Evolutionary conservation across 2,113 vertebrate species (phyloP), one percentile per base, ranked within the genome.

Genomic region (Tylochromis polylepis): DNA sequence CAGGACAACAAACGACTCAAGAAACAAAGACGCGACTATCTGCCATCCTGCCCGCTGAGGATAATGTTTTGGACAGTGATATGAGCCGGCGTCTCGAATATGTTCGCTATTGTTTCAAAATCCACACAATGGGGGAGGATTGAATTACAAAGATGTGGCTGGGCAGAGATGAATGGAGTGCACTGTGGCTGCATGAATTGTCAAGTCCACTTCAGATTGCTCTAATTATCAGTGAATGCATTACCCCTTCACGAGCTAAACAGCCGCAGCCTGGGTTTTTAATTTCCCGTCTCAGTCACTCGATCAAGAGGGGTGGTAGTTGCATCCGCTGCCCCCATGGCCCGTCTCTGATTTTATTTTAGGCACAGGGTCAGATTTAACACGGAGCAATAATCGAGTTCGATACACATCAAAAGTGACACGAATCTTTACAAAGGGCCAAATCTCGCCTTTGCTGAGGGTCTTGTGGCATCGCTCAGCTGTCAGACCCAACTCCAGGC

Each of bases 141-240:
- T 93, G 93, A 94, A 94, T 92, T 85, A 93, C 91, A 93, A 93
- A 93, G 91, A 91, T 87, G 88, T 43, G 82, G 92, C 90, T 91
- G 92, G 85, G 79, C 57, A 51, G 90, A 91, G 88, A 93, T 93
- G 94, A 94, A 94, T 94, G 87, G 90, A 46, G 82, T 82, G 43
- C 75, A 86, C 81, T 62, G 90, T 78, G 87, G 85, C 87, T 57
- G 65, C 57, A 62, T 94, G 91, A 94, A 94, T 93, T 89, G 86
- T 91, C 67, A 90, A 91, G 89, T 94, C 90, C 91, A 85, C 91
- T 93, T 94, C 89, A 94, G 88, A 94, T 88, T 90, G 90, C 91
- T 87, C 93, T 91, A 86, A 95, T 94, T 93, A 94, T 93, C 90
- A 70, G 83, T 90, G 89, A 93, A 93, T 90, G 86, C 34, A 87